Evolutionary conservation across 2,888 invertebrate genomes (phyloP).

Genomic region (Amphipyra berbera): DNA sequence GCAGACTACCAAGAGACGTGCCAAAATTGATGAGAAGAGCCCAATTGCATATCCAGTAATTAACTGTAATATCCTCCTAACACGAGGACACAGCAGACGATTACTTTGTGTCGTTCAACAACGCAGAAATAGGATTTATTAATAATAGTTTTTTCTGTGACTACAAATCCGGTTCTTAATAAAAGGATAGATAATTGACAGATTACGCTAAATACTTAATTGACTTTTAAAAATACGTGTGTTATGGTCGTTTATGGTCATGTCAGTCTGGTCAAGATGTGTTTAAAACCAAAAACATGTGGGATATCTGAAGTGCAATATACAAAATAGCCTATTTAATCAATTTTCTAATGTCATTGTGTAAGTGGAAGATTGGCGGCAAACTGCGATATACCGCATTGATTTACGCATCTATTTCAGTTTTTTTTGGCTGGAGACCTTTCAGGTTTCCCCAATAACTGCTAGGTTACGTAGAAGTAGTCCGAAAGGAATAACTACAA

Average conservation of each 20-base stretch:
- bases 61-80: too few relatives aligned
- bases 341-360: not conserved
- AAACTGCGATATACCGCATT: too few relatives aligned
- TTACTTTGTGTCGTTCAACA: not conserved
- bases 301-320: not conserved
- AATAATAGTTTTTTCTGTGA: not conserved
- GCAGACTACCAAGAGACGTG: too few relatives aligned
- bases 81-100: too few relatives aligned
- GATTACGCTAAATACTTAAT: constrained; percentile 37
- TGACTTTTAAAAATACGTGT: constrained; percentile 6
- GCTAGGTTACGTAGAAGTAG: too few relatives aligned
- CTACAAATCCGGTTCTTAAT: constrained; percentile 28
- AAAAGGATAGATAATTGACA: constrained; percentile 19
- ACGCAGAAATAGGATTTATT: not conserved
- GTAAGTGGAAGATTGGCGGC: not conserved
- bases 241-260: not conserved
- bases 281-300: constrained; percentile 20
- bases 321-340: not conserved
- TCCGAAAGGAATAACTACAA: too few relatives aligned
- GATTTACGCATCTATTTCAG: too few relatives aligned
- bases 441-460: too few relatives aligned
- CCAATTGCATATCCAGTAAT: too few relatives aligned
- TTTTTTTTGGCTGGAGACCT: too few relatives aligned
- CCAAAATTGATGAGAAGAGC: too few relatives aligned
- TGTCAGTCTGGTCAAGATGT: not conserved